Evolutionary conservation across 2,797 vertebrate genomes (phyloP).

Genomic region (Cossypha polioptera): DNA sequence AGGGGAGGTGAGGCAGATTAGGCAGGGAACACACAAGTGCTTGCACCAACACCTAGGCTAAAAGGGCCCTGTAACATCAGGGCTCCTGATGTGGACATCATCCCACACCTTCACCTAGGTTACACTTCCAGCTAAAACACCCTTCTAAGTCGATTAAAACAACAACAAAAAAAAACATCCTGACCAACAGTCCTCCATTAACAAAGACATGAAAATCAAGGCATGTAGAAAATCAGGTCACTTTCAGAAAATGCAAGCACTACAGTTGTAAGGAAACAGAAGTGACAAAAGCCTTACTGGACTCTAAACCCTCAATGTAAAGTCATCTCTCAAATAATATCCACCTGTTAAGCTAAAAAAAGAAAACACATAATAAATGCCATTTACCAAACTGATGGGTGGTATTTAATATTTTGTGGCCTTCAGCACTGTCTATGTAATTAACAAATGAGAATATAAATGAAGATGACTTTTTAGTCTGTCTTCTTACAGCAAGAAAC

Average conservation of each 20-base stretch:
- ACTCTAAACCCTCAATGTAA: neutral
- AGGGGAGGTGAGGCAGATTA: neutral
- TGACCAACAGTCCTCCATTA: neutral
- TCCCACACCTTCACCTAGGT: neutral
- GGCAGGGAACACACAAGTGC: neutral
- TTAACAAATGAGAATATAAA: neutral
- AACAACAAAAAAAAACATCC: neutral
- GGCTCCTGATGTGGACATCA: neutral
- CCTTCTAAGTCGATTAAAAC: neutral
- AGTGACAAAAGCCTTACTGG: neutral
- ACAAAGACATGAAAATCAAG: neutral
- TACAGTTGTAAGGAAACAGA: neutral
- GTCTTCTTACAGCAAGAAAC: neutral
- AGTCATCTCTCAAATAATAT: neutral
- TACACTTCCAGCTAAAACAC: neutral
- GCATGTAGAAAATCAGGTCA: neutral
- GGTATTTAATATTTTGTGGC: neutral
- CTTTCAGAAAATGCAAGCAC: neutral
- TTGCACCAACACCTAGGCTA: neutral
- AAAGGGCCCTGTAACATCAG: fast-evolving
- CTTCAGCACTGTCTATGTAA: neutral
- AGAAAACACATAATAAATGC: neutral
- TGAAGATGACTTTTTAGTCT: neutral
- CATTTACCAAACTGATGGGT: neutral
- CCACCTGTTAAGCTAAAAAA: neutral